These are phyloP conservation scores for Sminthurides aquaticus DNA, from an alignment of 2,888 invertebrate genomes.

Conservation along the genomic window DNA sequence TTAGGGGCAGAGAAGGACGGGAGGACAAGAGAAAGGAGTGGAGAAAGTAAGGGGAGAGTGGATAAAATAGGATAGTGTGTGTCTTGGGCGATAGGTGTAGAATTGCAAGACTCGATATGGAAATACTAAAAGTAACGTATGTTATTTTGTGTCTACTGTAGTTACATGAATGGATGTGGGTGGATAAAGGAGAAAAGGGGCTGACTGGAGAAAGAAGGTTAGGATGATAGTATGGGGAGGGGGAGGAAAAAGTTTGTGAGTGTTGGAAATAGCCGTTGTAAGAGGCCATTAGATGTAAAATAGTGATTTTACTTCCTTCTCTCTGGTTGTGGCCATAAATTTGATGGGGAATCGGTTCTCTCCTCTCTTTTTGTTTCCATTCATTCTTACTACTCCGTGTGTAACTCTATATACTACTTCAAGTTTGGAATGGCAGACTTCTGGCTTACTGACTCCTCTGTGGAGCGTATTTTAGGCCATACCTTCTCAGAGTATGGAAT, in stretches of 20 bases:
- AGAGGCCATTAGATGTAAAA: constrained; percentile 29
- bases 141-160: not conserved
- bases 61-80: not conserved
- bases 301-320: constrained; percentile 31
- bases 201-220: not conserved
- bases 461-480: too few relatives aligned
- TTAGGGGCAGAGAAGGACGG: too few relatives aligned
- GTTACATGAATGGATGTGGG: not conserved
- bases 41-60: not conserved
- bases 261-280: constrained; percentile 31
- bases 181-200: too few relatives aligned
- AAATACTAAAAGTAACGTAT: not conserved
- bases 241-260: constrained; percentile 21
- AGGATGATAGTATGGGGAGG: not conserved
- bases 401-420: too few relatives aligned
- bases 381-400: constrained; percentile 7
- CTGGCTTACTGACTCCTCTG: too few relatives aligned
- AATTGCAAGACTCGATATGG: not conserved
- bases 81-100: not conserved
- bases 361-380: constrained; percentile 9
- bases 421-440: too few relatives aligned
- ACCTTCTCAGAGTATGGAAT: too few relatives aligned
- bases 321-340: constrained; percentile 27
- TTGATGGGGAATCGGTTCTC: constrained; percentile 18
- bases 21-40: not conserved